Evolutionary conservation across 2,797 vertebrate species (phyloP).

Genomic region (Gallinago solitaria): DNA sequence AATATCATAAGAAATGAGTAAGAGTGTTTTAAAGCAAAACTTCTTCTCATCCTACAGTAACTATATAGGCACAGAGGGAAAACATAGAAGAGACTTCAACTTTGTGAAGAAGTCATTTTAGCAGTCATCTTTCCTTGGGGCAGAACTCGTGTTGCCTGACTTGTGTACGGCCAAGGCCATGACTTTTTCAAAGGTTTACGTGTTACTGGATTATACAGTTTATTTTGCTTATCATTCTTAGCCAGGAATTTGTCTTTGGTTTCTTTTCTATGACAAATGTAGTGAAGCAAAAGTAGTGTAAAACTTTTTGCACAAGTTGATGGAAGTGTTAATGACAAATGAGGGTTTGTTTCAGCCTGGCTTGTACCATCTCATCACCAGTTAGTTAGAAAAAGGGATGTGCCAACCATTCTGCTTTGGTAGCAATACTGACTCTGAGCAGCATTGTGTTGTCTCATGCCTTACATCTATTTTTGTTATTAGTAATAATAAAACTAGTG

Average conservation of each 20-base stretch:
- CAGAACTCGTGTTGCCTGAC: neutral
- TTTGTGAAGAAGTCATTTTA: neutral
- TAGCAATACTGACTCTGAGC: neutral
- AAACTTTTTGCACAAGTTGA: neutral
- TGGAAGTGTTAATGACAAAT: neutral
- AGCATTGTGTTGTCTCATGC: neutral
- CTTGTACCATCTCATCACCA: neutral
- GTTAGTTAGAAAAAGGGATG: neutral
- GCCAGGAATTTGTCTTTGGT: neutral
- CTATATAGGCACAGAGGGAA: neutral
- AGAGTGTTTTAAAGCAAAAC: neutral
- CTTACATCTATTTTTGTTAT: neutral
- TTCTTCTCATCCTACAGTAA: neutral
- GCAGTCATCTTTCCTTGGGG: neutral
- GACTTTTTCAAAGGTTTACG: neutral
- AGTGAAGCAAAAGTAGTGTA: neutral
- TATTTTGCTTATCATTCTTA: neutral
- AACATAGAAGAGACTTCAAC: neutral
- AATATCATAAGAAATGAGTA: neutral
- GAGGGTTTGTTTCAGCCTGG: neutral
- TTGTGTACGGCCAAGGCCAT: neutral
- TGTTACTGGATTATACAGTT: neutral
- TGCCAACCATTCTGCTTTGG: neutral
- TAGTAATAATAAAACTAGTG: neutral
- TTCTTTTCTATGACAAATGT: neutral